Conservation (phyloP, 2,888 invertebrate species). For the Nyleta sp. region DNA sequence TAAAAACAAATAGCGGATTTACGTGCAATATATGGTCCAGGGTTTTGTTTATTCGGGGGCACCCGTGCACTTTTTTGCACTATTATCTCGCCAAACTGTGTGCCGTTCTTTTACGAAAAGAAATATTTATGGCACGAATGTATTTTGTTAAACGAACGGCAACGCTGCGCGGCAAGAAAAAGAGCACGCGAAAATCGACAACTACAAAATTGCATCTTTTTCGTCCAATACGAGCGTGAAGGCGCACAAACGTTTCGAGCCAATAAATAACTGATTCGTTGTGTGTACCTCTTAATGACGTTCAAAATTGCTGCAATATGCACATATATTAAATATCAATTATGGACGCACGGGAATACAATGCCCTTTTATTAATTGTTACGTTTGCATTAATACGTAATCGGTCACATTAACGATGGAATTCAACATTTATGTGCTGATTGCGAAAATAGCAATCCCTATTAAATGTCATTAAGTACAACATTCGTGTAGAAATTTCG, state of each 20-base stretch:
- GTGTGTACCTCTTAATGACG: neutral
- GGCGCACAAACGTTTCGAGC: neutral
- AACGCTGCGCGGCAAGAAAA: too few species aligned
- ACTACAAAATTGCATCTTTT: slow-evolving; percentile 25
- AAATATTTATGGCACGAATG: slow-evolving; percentile 56
- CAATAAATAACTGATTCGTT: slow-evolving; percentile 1
- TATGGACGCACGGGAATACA: too few species aligned
- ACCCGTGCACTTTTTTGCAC: slow-evolving; percentile 54
- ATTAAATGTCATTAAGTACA: neutral
- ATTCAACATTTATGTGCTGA: neutral
- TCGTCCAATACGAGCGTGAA: neutral
- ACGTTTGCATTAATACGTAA: slow-evolving; percentile 5
- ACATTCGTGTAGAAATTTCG: neutral
- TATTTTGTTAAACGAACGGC: slow-evolving; percentile 52
- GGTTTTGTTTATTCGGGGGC: slow-evolving; percentile 53
- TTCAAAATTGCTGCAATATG: neutral
- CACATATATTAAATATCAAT: too few species aligned
- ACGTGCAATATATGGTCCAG: slow-evolving; percentile 60
- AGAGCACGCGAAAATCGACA: slow-evolving; percentile 32
- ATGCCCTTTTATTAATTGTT: slow-evolving; percentile 2
- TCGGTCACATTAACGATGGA: neutral
- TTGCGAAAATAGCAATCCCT: neutral
- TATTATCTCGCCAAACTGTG: slow-evolving; percentile 53
- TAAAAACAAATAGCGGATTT: slow-evolving; percentile 63
- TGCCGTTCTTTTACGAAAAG: slow-evolving; percentile 55